These are phyloP conservation scores for Embidobia sp. DNA, from an alignment of 2,888 invertebrate genomes.

Conservation along the genomic window DNA sequence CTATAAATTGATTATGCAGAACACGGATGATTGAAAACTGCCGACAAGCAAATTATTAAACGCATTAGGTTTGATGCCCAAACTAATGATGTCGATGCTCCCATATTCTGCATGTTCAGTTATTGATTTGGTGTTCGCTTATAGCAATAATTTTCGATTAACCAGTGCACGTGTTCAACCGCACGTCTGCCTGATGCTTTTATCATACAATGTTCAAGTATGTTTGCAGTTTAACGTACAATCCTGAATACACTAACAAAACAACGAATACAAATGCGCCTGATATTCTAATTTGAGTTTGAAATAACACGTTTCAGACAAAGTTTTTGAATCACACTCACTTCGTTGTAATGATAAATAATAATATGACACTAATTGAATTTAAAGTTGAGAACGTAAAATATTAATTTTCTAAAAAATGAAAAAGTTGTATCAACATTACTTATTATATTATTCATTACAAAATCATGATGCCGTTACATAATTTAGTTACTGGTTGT, in stretches of 20 bases:
- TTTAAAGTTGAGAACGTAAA: too few species aligned
- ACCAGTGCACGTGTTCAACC: constrained; percentile 20
- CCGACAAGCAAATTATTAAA: constrained; percentile 8
- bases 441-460: too few species aligned
- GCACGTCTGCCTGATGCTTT: constrained; percentile 1
- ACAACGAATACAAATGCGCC: not conserved
- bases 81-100: constrained; percentile 24
- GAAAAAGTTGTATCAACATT: too few species aligned
- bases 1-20: too few species aligned
- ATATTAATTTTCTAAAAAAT: too few species aligned
- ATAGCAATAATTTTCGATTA: constrained; percentile 35
- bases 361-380: too few species aligned
- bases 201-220: constrained; percentile 14
- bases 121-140: constrained; percentile 26
- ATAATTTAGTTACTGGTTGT: too few species aligned
- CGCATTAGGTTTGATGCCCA: not conserved
- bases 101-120: constrained; percentile 15
- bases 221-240: not conserved
- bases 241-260: not conserved
- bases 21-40: constrained; percentile 6
- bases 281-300: too few species aligned
- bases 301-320: too few species aligned
- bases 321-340: too few species aligned
- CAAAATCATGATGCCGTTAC: too few species aligned
- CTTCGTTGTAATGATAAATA: too few species aligned